Conservation (phyloP, 1,140 invertebrate species). For the Trinorchestia longiramus region DNA sequence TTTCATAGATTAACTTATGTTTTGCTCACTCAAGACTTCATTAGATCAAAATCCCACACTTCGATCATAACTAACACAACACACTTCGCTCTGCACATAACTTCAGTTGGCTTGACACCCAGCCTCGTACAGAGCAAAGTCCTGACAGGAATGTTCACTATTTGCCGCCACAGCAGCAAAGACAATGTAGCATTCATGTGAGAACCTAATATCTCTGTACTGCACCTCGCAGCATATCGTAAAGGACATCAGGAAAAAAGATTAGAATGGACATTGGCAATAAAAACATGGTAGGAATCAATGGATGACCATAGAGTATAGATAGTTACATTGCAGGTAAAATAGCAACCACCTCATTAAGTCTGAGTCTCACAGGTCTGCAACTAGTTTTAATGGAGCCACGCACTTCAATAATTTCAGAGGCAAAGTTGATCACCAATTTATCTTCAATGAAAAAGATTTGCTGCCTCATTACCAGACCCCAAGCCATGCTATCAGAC, state of each 20-base stretch:
- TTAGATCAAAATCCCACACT: neutral
- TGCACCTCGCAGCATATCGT: neutral
- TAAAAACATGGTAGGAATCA: neutral
- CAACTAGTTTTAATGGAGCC: neutral
- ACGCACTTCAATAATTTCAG: neutral
- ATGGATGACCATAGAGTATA: neutral
- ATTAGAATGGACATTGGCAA: neutral
- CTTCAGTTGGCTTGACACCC: neutral
- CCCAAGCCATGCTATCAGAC: neutral
- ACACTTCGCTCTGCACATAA: neutral
- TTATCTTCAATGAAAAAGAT: neutral
- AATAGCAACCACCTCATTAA: neutral
- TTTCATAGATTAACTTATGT: neutral
- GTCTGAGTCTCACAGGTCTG: neutral
- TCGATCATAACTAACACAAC: neutral
- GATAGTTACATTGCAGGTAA: neutral
- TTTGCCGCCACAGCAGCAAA: neutral
- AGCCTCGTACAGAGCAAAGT: neutral
- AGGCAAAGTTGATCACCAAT: neutral
- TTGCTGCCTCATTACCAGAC: constrained; percentile 15
- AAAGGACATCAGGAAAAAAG: neutral
- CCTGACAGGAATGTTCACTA: neutral
- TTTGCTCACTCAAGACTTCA: neutral
- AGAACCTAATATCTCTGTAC: neutral
- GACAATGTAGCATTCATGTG: neutral